Evolutionary conservation across 2,888 invertebrate species (phyloP), one percentile per base, ranked within the genome.

Genomic region (Volucella bombylans): DNA sequence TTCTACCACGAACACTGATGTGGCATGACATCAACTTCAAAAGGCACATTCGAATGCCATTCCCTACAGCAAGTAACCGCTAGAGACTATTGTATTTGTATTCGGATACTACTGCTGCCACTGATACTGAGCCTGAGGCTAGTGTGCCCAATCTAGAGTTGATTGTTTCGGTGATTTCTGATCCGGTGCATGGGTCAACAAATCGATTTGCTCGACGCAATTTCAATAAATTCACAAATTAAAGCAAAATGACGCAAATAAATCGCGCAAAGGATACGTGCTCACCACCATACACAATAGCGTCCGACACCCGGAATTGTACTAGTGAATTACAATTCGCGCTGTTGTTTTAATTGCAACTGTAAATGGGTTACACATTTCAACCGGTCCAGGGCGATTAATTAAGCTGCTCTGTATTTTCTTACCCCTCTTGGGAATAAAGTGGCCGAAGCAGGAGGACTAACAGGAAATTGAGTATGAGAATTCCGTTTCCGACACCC

Each of bases 321-420:
- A 6, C 52, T 41, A 72, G 77, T 77, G 68, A 85, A 77, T 76
- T 85, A 85, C 85, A 77, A 55, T 77, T 72, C 76, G 57, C 72
- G 76, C 72, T 76, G 67, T 77, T 85, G 68, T 81, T 85, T 85
- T 85, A 81, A 85, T 85, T 85, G 81, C 85, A 85, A 64, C 64
- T 81, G 62, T 81, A 77, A 85, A 76, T 77, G 85, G 85, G 85
- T 71, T 81, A 77, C 85, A 85, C 76, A 85, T 72, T 85, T 85
- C 76, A 85, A 72, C 81, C 67, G 76, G 81, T 81, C 64, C 76
- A 41, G 72, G 50, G 81, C 85, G 81, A 85, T 85, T 85, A 85
- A 85, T 85, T 85, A 85, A 81, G 76, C 85, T 59, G 76, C 81
- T 79, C 18, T 43, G 12, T 2, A 47, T 14, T 49, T 49, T 43